Percentiles rank a stretch among this genome's conserved stretches.
These are phyloP conservation scores for Aphelinus certus DNA, from an alignment of 1,140 invertebrate genomes.

Conservation along the genomic window DNA sequence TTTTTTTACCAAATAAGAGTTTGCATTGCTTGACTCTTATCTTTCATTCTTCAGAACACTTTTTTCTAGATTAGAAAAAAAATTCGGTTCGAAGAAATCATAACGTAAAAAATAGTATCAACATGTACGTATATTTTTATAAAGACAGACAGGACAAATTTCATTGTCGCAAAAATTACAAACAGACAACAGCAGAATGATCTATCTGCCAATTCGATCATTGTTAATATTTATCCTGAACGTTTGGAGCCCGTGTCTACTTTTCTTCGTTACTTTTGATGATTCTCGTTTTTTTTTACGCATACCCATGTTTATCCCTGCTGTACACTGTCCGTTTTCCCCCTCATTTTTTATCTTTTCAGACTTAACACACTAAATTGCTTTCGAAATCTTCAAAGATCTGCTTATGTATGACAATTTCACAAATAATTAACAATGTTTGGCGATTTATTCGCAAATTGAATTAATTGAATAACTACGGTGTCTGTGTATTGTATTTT, in stretches of 20 bases:
- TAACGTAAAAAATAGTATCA: conserved; percentile 55
- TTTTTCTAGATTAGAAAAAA: conserved; percentile 40
- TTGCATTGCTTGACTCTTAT: conserved; percentile 18
- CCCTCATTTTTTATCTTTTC: conserved; percentile 43
- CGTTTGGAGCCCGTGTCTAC: conserved; percentile 23
- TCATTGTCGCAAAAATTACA: conserved; percentile 49
- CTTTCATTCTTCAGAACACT: conserved; percentile 33
- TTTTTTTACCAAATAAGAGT: conserved; percentile 21
- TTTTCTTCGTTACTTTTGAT: conserved; percentile 25
- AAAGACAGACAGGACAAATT: conserved; percentile 51
- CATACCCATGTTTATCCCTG: conserved; percentile 1
- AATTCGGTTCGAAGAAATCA: conserved; percentile 48
- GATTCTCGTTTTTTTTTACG: conserved; percentile 11
- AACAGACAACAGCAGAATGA: conserved; percentile 43
- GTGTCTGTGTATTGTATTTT: conserved; percentile 22
- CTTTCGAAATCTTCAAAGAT: conserved; percentile 38
- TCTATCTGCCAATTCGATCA: conserved; percentile 5
- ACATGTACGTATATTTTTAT: conserved; percentile 58
- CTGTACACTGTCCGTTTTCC: conserved; percentile 31
- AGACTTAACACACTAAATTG: conserved; percentile 39
- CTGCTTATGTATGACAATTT: conserved; percentile 36
- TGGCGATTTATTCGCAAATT: conserved; percentile 30
- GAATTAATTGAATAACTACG: conserved; percentile 39
- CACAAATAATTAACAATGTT: conserved; percentile 38
- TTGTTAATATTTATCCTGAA: conserved; percentile 26